phyloP scores from a whole-genome alignment of 2,888 invertebrate genomes.

The Margaritifera margaritifera region DNA sequence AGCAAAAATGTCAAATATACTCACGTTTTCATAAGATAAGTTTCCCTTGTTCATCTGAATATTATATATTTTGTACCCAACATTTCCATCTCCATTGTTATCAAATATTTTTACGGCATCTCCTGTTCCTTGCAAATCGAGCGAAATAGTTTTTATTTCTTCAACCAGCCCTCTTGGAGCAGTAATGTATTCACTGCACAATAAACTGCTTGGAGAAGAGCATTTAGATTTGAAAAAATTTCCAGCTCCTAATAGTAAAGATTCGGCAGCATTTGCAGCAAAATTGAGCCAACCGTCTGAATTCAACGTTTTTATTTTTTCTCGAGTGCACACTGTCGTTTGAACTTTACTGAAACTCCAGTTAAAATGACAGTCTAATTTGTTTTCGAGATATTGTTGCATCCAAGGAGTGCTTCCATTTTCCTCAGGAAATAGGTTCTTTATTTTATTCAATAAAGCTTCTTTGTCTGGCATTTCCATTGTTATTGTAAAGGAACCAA shows the following conservation, averaged over 20 bases:
- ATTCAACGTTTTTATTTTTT: neutral
- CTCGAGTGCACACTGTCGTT: no score
- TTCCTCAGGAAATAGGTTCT: neutral
- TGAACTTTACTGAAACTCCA: slow-evolving; percentile 16
- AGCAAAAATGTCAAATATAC: no score
- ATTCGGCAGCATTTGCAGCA: slow-evolving; percentile 13
- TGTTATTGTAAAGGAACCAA: slow-evolving; percentile 10
- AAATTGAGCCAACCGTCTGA: slow-evolving; percentile 18
- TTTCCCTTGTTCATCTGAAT: neutral
- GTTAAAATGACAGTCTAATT: slow-evolving; percentile 12
- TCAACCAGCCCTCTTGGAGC: neutral
- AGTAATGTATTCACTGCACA: slow-evolving; percentile 10
- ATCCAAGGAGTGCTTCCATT: slow-evolving; percentile 16
- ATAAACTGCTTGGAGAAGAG: neutral
- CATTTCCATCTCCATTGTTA: slow-evolving; percentile 24
- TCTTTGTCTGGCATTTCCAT: slow-evolving; percentile 8
- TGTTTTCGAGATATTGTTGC: slow-evolving; percentile 1
- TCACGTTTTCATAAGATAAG: no score
- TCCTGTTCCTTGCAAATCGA: slow-evolving; percentile 8
- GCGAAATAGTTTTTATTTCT: slow-evolving; percentile 1
- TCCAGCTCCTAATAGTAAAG: slow-evolving; percentile 13
- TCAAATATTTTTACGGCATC: slow-evolving; percentile 8
- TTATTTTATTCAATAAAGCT: slow-evolving; percentile 9
- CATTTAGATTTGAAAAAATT: slow-evolving; percentile 15
- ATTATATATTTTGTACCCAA: slow-evolving; percentile 23